phyloP scores from a whole-genome alignment of 2,888 invertebrate genomes.

The Eupithecia insigniata region DNA sequence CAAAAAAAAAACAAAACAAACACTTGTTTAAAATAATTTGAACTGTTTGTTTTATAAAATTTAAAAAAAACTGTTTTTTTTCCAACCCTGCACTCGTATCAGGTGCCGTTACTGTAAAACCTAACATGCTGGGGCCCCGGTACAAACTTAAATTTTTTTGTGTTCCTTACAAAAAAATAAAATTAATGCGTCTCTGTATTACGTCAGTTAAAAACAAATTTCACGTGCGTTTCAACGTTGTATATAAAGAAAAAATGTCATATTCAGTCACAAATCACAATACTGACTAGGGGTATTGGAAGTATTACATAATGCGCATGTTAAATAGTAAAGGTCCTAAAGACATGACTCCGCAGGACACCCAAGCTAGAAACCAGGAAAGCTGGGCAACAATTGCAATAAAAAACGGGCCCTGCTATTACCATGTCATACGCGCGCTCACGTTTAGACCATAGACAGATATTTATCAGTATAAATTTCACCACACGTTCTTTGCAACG shows the following conservation, averaged over 20 bases:
- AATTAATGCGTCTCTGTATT: not conserved
- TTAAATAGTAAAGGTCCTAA: conserved; percentile 40
- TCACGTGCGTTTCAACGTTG: not conserved
- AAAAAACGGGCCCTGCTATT: conserved; percentile 43
- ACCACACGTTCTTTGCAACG: conserved; percentile 52
- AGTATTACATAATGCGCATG: conserved; percentile 13
- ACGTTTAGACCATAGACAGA: conserved; percentile 48
- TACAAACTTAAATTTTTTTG: not conserved
- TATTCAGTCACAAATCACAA: not conserved
- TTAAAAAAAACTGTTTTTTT: no score
- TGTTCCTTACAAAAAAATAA: not conserved
- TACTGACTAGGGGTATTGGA: not conserved
- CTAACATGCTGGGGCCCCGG: not conserved
- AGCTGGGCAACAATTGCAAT: conserved; percentile 43
- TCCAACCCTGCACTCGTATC: conserved; percentile 22
- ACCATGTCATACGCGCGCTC: conserved; percentile 51
- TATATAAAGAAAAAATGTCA: not conserved
- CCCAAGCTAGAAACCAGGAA: conserved; percentile 36
- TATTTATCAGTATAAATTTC: conserved; percentile 55
- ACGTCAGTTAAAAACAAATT: not conserved
- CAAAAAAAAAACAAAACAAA: no score
- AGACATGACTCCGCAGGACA: conserved; percentile 39
- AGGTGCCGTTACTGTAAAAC: conserved; percentile 2
- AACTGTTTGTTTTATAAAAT: no score
- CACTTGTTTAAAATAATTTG: no score